A percentile compares a stretch with the other conserved stretches of the same genome.
Evolutionary conservation across 1,140 invertebrate species (phyloP).

Genomic region (Ooceraea biroi): DNA sequence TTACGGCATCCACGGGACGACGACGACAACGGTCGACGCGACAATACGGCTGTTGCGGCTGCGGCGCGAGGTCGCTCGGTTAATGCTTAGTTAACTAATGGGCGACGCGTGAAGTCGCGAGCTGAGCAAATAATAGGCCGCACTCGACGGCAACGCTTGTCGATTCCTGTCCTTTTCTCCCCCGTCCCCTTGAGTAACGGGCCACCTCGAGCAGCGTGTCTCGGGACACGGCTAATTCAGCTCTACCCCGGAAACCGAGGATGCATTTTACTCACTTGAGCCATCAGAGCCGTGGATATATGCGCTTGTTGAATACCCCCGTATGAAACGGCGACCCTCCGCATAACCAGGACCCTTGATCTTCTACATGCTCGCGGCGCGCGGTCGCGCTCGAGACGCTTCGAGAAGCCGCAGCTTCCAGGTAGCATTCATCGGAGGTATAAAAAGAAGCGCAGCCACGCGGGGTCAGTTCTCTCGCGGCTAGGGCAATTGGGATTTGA

Average conservation of each 20-base stretch:
- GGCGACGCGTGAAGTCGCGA: constrained; percentile 76
- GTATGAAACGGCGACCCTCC: constrained; percentile 31
- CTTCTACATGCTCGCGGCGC: constrained; percentile 33
- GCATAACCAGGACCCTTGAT: constrained; percentile 34
- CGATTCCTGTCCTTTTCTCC: constrained; percentile 65
- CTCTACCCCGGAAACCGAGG: constrained; percentile 63
- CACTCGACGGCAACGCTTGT: constrained; percentile 75
- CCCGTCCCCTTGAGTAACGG: constrained; percentile 67
- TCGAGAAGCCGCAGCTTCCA: constrained; percentile 41
- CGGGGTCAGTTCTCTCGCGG: not conserved
- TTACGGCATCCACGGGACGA: constrained; percentile 3
- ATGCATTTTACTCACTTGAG: constrained; percentile 11
- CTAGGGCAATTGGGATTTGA: not conserved
- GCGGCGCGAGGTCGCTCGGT: constrained; percentile 69
- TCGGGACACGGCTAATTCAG: constrained; percentile 73
- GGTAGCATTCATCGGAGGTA: constrained; percentile 20
- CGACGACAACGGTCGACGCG: not conserved
- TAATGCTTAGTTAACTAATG: constrained; percentile 82
- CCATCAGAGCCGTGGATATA: too few species aligned
- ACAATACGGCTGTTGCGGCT: not conserved
- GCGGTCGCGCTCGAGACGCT: constrained; percentile 11
- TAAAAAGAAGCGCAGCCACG: constrained; percentile 11
- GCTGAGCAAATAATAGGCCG: constrained; percentile 81
- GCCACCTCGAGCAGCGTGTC: constrained; percentile 51
- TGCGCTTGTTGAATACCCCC: constrained; percentile 25